These are phyloP conservation scores for Diachasma alloeum DNA, from an alignment of 1,140 invertebrate species.

Conservation along the genomic window DNA sequence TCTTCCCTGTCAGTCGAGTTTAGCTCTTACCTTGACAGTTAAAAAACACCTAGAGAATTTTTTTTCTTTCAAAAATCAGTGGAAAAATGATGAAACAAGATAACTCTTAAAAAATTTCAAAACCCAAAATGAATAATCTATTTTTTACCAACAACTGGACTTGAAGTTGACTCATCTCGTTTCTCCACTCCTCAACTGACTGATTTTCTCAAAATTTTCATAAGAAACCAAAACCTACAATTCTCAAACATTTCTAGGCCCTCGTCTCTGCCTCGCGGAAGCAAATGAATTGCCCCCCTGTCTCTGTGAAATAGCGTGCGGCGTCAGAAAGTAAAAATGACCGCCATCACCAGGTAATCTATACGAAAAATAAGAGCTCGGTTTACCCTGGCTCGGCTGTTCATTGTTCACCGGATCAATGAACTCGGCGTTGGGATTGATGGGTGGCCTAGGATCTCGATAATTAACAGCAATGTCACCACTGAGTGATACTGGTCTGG, in stretches of 20 bases:
- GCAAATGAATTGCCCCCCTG: constrained; percentile 52
- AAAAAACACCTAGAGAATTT: background rate
- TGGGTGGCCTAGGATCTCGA: constrained; percentile 59
- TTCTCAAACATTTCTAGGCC: constrained; percentile 38
- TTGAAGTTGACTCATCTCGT: no score
- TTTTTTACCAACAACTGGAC: background rate
- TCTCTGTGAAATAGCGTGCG: constrained; percentile 57
- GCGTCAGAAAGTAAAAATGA: constrained; percentile 80
- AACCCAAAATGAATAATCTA: background rate
- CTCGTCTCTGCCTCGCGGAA: constrained; percentile 63
- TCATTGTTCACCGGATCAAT: constrained; percentile 47
- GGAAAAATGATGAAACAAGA: no score
- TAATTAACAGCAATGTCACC: constrained; percentile 67
- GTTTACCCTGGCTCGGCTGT: constrained; percentile 44
- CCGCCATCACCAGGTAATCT: constrained; percentile 73
- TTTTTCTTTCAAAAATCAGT: background rate
- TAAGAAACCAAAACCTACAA: background rate
- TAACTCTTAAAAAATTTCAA: no score
- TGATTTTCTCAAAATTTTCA: constrained; percentile 14
- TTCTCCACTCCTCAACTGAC: background rate
- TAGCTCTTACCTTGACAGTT: background rate
- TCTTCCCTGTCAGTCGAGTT: background rate
- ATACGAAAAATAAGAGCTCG: constrained; percentile 73
- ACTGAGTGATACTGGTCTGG: constrained; percentile 53
- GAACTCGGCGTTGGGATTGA: constrained; percentile 68